Evolutionary conservation across 2,888 invertebrate species (phyloP).

Genomic region (Ferdinandea cuprea): DNA sequence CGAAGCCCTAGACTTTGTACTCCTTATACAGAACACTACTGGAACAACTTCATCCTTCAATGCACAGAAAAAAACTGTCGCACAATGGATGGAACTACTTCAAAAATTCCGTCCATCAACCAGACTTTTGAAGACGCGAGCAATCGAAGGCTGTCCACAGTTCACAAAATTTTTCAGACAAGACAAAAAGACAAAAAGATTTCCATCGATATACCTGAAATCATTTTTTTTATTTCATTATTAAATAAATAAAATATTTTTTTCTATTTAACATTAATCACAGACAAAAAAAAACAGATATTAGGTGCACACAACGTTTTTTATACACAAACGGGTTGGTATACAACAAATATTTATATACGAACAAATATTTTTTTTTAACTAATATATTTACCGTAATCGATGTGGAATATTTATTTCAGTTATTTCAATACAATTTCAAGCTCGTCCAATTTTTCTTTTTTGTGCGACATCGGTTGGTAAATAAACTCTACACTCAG

Average conservation of each 20-base stretch:
- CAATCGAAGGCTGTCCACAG: not conserved
- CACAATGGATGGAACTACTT: conserved; percentile 36
- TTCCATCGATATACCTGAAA: conserved; percentile 14
- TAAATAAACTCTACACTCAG: conserved; percentile 36
- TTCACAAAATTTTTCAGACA: conserved; percentile 35
- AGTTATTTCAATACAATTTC: not conserved
- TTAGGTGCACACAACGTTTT: not conserved
- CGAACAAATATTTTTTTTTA: not conserved
- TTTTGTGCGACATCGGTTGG: conserved; percentile 17
- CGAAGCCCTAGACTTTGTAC: conserved; percentile 15
- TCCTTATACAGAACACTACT: conserved; percentile 29
- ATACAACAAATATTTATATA: not conserved
- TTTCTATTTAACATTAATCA: not conserved
- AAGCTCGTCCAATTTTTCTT: conserved; percentile 4
- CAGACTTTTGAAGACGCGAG: conserved; percentile 12
- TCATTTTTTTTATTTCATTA: not conserved
- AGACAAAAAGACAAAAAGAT: conserved; percentile 18
- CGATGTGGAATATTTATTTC: conserved; percentile 13
- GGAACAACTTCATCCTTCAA: conserved; percentile 21
- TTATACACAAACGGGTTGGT: not conserved
- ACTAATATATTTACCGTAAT: not conserved
- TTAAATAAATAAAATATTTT: not conserved
- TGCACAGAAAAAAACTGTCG: conserved; percentile 29
- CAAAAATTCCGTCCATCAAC: conserved; percentile 44
- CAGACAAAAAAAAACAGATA: not conserved